phyloP scores from a whole-genome alignment of 2,888 invertebrate species.

The Eupithecia centaureata region DNA sequence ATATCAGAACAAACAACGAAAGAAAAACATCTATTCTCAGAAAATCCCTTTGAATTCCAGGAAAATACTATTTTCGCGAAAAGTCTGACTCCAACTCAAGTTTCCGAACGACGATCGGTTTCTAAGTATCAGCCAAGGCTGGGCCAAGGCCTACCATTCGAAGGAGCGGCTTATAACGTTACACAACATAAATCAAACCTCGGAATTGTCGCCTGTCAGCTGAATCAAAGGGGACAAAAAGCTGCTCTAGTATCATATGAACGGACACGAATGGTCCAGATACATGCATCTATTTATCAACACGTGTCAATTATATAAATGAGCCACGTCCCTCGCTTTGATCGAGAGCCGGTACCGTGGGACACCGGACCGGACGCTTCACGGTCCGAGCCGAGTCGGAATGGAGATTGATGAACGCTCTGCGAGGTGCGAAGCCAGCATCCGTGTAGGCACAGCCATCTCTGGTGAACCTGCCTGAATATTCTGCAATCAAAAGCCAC shows the following conservation, averaged over 20 bases:
- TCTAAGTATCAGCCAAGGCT: constrained; percentile 11
- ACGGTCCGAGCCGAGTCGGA: constrained; percentile 21
- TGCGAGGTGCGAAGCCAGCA: constrained; percentile 3
- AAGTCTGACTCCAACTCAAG: not conserved
- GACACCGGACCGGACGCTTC: constrained; percentile 43
- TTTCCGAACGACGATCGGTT: constrained; percentile 1
- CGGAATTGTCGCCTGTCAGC: constrained; percentile 45
- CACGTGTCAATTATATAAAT: constrained; percentile 75
- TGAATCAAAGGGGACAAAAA: constrained; percentile 42
- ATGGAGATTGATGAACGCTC: constrained; percentile 14
- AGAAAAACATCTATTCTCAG: not conserved
- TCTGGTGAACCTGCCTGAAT: not conserved
- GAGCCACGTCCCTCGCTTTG: constrained; percentile 60
- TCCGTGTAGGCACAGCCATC: not conserved
- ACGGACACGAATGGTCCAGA: constrained; percentile 52
- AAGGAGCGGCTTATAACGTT: constrained; percentile 11
- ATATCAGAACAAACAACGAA: not conserved
- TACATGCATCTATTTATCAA: constrained; percentile 61
- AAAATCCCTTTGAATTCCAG: not conserved
- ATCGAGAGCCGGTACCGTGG: constrained; percentile 61
- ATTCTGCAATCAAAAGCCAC: not conserved
- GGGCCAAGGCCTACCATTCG: constrained; percentile 21
- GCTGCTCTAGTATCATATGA: constrained; percentile 41
- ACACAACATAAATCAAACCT: constrained; percentile 41
- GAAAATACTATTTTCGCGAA: constrained; percentile 5